Evolutionary conservation across 2,888 invertebrate genomes (phyloP).

Genomic region (Drosophila demipolita): DNA sequence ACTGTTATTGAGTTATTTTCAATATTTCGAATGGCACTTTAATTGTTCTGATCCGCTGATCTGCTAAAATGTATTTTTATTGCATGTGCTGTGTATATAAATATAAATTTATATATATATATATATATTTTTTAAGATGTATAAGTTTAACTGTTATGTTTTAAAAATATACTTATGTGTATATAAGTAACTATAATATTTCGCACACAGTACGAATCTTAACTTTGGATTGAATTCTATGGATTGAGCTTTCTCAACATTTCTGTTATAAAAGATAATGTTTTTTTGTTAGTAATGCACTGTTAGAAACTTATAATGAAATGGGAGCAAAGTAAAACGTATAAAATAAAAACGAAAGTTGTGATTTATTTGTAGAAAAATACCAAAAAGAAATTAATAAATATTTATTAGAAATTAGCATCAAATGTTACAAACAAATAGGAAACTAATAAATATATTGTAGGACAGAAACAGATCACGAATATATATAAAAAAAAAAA

Average conservation of each 20-base stretch:
- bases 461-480: conserved; percentile 21
- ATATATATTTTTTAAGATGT: conserved; percentile 12
- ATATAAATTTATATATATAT: conserved; percentile 33
- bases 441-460: conserved; percentile 36
- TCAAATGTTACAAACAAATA: conserved; percentile 48
- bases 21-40: conserved; percentile 34
- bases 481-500: conserved; percentile 2
- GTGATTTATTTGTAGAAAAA: conserved; percentile 47
- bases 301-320: neutral
- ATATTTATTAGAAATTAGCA: conserved; percentile 52
- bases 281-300: conserved; percentile 17
- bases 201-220: conserved; percentile 47
- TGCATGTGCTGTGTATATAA: conserved; percentile 18
- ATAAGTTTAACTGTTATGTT: conserved; percentile 36
- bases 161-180: conserved; percentile 33
- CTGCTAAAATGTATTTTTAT: conserved; percentile 31
- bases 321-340: conserved; percentile 9
- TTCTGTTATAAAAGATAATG: conserved; percentile 11
- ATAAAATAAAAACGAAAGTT: conserved; percentile 28
- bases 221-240: conserved; percentile 47
- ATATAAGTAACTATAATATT: conserved; percentile 61
- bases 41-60: conserved; percentile 24
- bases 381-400: conserved; percentile 44
- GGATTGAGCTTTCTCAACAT: conserved; percentile 32
- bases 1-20: conserved; percentile 13